phyloP scores from a whole-genome alignment of 2,113 vertebrate genomes.

The Spea bombifrons region DNA sequence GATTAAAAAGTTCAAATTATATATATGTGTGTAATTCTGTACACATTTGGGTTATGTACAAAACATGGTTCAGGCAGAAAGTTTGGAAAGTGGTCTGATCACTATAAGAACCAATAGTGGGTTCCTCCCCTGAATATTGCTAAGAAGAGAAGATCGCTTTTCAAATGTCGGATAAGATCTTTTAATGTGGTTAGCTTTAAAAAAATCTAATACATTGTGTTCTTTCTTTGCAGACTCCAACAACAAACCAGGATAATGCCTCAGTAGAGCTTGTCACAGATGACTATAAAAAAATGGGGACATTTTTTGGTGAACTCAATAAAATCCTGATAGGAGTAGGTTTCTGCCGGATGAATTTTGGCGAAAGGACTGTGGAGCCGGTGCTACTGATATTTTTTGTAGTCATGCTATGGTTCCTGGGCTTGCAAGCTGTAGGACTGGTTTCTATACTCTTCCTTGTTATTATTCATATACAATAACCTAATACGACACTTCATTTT shows the following conservation, averaged over 20 bases:
- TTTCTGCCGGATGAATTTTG: conserved; percentile 92
- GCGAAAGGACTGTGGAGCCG: conserved; percentile 90
- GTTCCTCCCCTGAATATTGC: no score
- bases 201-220: no score
- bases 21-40: no score
- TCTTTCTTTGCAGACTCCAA: conserved; percentile 54
- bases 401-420: conserved; percentile 93
- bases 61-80: no score
- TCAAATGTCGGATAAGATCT: no score
- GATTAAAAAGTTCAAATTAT: no score
- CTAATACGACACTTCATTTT: conserved; percentile 46
- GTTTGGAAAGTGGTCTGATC: no score
- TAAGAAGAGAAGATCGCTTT: no score
- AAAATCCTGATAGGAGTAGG: conserved; percentile 84
- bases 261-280: conserved; percentile 65
- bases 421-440: conserved; percentile 88
- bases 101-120: no score
- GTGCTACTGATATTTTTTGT: conserved; percentile 90
- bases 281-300: conserved; percentile 91
- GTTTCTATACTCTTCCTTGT: conserved; percentile 93
- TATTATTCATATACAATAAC: conserved; percentile 94
- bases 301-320: conserved; percentile 92
- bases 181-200: background rate
- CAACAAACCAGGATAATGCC: conserved; percentile 60
- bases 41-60: no score